Base-by-base conservation (phyloP, 1,140 invertebrate species). In the Brachionus rubens region DNA sequence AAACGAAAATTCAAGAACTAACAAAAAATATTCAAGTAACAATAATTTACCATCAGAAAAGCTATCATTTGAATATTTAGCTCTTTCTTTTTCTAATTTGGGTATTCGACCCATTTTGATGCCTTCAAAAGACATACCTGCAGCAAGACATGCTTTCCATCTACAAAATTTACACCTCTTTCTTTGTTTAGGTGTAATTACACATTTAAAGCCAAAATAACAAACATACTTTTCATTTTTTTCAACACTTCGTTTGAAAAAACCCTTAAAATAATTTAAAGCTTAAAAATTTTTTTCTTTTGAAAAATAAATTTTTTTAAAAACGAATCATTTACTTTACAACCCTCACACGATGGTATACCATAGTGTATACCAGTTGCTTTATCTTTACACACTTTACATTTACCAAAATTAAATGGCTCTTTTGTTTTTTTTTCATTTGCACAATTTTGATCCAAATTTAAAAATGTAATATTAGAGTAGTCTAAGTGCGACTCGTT, bases 281-380 rank as follows among this genome's bases (percentile, higher is more conserved):
- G n/a, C n/a, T n/a, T n/a, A n/a, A n/a, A 21, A 36, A 59, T 59
- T 59, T 9, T 33, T 16, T 19, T 36, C 26, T 19, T 5, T 36
- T 26, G 19, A 9, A 59, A n/a, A 24, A 40, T 30, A 5, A 4
- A 12, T 2, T 26, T 5, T 30, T 28, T 7, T n/a, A n/a, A 36
- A 36, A 36, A 36, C 3, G 9, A 36, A 36, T 5, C 24, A 19
- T 36, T 6, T 72, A 83, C 83, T 81, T 87, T 86, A 79, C 86
- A 87, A 28, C 86, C 86, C 78, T 86, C 86, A 77, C 86, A 87
- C 5, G 86, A 85, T 30, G 82, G 79, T 2, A 72, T 30, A 6
- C 68, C 68, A 54, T 72, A 72, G 14, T 72, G 68, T 50, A 72
- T 50, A 33, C 68, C 68, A 33, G 68, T 72, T 5, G 68, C 43